A percentile compares a stretch with the other conserved stretches of the same genome.
Conservation (phyloP, 2,888 invertebrate genomes). For the Torymus aiolomorphi region DNA sequence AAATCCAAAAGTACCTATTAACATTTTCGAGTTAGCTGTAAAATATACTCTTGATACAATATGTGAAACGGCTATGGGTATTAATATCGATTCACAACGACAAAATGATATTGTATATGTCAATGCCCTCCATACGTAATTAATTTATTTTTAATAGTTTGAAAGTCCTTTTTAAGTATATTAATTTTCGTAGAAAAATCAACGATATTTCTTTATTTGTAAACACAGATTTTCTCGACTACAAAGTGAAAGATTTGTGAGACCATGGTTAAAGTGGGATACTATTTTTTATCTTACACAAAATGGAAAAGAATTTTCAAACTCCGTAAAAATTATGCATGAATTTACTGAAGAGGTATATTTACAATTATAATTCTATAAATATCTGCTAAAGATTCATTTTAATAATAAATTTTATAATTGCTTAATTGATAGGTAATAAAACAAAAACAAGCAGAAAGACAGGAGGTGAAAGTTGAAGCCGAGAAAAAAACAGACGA, state of each 20-base stretch:
- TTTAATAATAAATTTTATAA: no score
- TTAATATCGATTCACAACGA: constrained; percentile 77
- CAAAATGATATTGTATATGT: constrained; percentile 77
- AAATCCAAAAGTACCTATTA: constrained; percentile 67
- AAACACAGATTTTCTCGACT: constrained; percentile 35
- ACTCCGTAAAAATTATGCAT: constrained; percentile 59
- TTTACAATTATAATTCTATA: not conserved
- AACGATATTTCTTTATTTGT: not conserved
- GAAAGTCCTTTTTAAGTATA: not conserved
- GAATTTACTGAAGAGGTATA: constrained; percentile 60
- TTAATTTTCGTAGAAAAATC: not conserved
- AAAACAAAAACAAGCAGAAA: constrained; percentile 14
- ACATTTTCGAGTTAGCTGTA: constrained; percentile 77
- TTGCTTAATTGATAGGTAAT: constrained; percentile 15
- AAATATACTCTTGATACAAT: constrained; percentile 77
- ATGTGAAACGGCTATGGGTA: constrained; percentile 83
- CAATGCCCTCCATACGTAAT: constrained; percentile 76
- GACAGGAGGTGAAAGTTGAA: not conserved
- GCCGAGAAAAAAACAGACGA: not conserved
- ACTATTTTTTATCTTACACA: constrained; percentile 60
- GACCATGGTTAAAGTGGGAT: constrained; percentile 62
- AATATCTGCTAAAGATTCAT: no score
- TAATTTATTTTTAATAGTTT: not conserved
- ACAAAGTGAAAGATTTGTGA: constrained; percentile 56
- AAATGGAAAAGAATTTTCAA: constrained; percentile 60